Evolutionary conservation across 2,797 vertebrate species (phyloP).

Genomic region (Mionectes olivaceus): DNA sequence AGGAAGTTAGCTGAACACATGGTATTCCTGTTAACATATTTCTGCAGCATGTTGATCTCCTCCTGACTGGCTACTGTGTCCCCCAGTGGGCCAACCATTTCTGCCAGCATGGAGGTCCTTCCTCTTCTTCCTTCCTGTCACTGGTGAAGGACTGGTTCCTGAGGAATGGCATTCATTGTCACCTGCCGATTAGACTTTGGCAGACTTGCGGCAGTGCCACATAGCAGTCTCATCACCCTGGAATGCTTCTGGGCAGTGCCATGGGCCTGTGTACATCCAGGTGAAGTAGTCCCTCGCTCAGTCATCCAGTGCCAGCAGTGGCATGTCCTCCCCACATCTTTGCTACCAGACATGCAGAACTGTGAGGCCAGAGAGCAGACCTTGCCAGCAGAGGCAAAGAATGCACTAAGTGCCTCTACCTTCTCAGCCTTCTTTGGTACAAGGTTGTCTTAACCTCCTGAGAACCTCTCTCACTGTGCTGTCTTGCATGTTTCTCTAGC

Average conservation of each 20-base stretch:
- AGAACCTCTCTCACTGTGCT: accelerated
- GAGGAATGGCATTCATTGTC: background rate
- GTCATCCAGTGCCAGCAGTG: background rate
- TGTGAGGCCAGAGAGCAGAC: background rate
- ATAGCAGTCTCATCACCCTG: background rate
- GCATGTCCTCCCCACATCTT: background rate
- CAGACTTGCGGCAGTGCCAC: background rate
- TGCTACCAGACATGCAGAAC: background rate
- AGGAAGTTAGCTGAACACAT: background rate
- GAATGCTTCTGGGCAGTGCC: background rate
- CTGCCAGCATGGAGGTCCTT: background rate
- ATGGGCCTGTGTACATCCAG: background rate
- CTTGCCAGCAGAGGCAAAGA: background rate
- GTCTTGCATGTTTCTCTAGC: background rate
- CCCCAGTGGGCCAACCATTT: background rate
- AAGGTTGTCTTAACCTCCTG: background rate
- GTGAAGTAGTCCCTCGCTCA: background rate
- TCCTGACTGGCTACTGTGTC: background rate
- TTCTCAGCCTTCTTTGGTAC: background rate
- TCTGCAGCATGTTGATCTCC: background rate
- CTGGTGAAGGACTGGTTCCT: background rate
- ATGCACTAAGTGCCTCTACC: background rate
- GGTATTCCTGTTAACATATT: background rate
- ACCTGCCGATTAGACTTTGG: background rate
- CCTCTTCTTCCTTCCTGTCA: background rate